Conservation (phyloP, 2,113 vertebrate genomes). For the Nansenia antarctica region DNA sequence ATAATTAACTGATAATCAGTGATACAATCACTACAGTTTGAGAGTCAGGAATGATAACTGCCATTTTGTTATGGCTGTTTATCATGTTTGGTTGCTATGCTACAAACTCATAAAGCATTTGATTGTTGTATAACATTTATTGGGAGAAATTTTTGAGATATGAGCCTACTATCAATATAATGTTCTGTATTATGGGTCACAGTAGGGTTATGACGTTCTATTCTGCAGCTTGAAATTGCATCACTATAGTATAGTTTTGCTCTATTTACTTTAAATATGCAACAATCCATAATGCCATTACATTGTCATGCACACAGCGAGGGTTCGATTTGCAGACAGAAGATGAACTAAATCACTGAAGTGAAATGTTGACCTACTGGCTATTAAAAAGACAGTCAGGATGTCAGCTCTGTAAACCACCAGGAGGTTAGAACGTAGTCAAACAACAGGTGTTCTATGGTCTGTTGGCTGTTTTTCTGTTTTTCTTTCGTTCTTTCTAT, state of each 20-base stretch:
- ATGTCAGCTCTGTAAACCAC: too few relatives aligned
- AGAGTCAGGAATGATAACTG: not conserved
- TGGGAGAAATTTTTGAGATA: not conserved
- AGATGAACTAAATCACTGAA: too few relatives aligned
- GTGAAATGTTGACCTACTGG: too few relatives aligned
- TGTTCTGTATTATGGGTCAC: too few relatives aligned
- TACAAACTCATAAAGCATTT: constrained; percentile 12
- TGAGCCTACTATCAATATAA: too few relatives aligned
- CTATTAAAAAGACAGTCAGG: too few relatives aligned
- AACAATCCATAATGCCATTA: too few relatives aligned
- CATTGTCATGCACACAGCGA: too few relatives aligned
- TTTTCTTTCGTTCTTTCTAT: not conserved
- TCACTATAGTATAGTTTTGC: not conserved
- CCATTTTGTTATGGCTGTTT: constrained; percentile 11
- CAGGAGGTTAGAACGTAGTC: not conserved
- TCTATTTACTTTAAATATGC: too few relatives aligned
- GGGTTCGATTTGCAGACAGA: too few relatives aligned
- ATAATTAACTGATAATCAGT: not conserved
- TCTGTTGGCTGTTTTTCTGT: constrained; percentile 19
- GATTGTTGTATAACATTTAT: not conserved
- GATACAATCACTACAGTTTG: not conserved
- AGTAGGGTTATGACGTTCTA: not conserved
- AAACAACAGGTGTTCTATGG: constrained; percentile 35
- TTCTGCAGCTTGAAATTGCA: not conserved
- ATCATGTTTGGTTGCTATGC: constrained; percentile 37